Conservation (phyloP, 2,888 invertebrate species). For the Macrosoma leucophasiata region DNA sequence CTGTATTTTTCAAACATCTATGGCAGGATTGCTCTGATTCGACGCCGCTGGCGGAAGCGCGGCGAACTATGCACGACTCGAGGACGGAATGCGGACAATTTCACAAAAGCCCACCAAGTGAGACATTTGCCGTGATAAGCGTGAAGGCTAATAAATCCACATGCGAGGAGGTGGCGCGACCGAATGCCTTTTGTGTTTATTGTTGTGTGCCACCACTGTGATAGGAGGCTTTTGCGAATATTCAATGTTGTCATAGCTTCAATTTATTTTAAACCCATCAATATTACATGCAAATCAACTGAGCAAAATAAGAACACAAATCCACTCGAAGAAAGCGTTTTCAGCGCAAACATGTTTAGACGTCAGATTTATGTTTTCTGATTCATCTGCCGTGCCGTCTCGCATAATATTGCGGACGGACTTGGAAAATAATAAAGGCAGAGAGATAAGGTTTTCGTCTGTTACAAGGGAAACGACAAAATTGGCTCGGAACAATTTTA, state of each 20-base stretch:
- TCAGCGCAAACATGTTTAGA: conserved; percentile 63
- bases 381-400: conserved; percentile 63
- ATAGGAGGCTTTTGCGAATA: neutral
- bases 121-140: conserved; percentile 61
- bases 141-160: conserved; percentile 63
- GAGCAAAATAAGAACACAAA: conserved; percentile 30
- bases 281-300: no score
- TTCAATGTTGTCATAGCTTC: no score
- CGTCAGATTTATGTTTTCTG: conserved; percentile 68
- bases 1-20: conserved; percentile 46
- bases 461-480: conserved; percentile 47
- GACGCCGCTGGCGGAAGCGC: conserved; percentile 46
- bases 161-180: conserved; percentile 49
- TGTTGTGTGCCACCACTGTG: neutral
- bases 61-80: conserved; percentile 51
- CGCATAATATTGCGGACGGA: conserved; percentile 67
- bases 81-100: conserved; percentile 59
- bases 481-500: conserved; percentile 59
- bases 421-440: conserved; percentile 67
- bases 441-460: conserved; percentile 61
- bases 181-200: conserved; percentile 32
- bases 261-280: no score
- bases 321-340: conserved; percentile 37
- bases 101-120: conserved; percentile 58
- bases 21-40: conserved; percentile 36